Evolutionary conservation across 2,797 vertebrate species (phyloP), one percentile per base, ranked within the genome.

Genomic region (Macropus fuliginosus): DNA sequence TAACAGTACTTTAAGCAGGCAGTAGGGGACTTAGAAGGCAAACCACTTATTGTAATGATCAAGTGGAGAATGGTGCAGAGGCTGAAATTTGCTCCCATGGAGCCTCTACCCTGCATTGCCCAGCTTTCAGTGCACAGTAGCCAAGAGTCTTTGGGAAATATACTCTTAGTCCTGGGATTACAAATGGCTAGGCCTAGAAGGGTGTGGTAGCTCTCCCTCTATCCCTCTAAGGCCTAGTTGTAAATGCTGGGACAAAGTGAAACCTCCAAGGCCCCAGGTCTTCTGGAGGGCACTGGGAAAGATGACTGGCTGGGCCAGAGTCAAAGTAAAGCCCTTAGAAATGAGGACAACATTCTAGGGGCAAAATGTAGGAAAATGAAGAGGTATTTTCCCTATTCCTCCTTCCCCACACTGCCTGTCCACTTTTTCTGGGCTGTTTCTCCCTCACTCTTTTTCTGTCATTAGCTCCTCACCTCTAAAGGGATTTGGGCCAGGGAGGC

Each of bases 1-100:
- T 27, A 18, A 93, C 54, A 52, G 90, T 56, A 56, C 34, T 12
- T 12, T 4, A 28, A 94, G 91, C 6, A 40, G 50, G 92, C 91
- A 94, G 91, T 50, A 54, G 95, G 93, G 81, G 55, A 54, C 54
- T 56, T 56, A 31, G 54, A 90, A 94, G 81, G 93, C 74, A 52
- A 66, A 89, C 12, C 62, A 50, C 31, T 1, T 6, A 0, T 21
- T n/a, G 3, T 1, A 4, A 0, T 0, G 87, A 46, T 27, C 29
- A 11, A 6, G 34, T 56, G 90, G 52, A 28, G 52, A 40, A 9
- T 11, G 0, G 8, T 91, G 1, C 54, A 55, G 28, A 40, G n/a
- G 27, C 34, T 0, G 29, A 57, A 5, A 0, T 0, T 6, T 14
- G 92, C 91, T 56, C 1, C 27, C 1, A 1, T 0, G 0, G 34